Evolutionary conservation across 2,888 invertebrate species (phyloP), one percentile per base, ranked within the genome.

Genomic region (Orchesella flavescens): DNA sequence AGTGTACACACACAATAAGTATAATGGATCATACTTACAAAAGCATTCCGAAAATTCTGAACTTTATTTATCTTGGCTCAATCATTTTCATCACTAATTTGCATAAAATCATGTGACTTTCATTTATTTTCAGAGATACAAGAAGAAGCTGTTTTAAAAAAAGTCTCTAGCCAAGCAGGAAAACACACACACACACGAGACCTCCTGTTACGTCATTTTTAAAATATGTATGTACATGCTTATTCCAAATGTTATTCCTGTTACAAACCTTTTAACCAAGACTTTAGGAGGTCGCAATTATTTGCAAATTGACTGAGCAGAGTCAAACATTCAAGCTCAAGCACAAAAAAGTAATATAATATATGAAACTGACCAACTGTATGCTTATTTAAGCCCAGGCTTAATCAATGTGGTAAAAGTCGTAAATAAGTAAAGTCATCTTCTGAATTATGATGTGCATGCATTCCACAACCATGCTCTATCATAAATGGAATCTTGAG

Each of bases 121-220:
- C 74, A 63, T 34, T 46, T 61, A 72, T 72, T 57, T 21, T 55
- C 46, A 68, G 23, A 49, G 21, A 46, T 4, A 17, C 7, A 66
- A n/a, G 15, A 23, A 10, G 57, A 34, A 34, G 34, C 10, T 55
- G 19, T 15, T 24, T 44, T 19, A 49, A 46, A 15, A n/a, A n/a
- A n/a, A 53, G 53, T 61, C 53, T 15, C 68, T 43, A 75, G 49
- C 44, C 23, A 49, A 61, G 34, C 65, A 53, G 24, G 49, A 24
- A 65, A 24, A 71, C 34, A 65, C 34, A 71, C n/a, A n/a, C n/a
- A n/a, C n/a, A n/a, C n/a, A n/a, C n/a, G 57, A 75, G 75, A 75
- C 75, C 75, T 75, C 75, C 75, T 75, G 75, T 75, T 53, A 75
- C 24, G 74, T 24, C 61, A 61, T 15, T 61, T 73, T 61, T 72